Base-by-base conservation (phyloP, 2,113 vertebrate species). In the Australoheros scitulus region DNA sequence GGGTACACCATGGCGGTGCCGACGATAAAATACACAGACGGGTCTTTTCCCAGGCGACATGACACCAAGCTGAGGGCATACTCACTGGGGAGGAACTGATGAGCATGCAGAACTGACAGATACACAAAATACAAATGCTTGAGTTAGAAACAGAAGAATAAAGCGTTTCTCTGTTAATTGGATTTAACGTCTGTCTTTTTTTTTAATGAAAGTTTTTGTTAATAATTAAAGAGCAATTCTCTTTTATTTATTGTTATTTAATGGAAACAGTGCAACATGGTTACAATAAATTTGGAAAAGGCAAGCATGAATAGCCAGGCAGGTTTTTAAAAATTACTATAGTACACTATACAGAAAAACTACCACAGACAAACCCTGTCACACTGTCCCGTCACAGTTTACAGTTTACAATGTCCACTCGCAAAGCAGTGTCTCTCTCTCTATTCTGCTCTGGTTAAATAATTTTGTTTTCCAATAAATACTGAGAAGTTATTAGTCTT, bases 1-100 rank as follows among this genome's bases (percentile, higher is more conserved):
- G 98, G 98, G 89, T 99, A 99, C 9, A 99, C 98, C 98, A 99
- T 99, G 82, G 98, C 98, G 0, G 98, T 99, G 85, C 98, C 98
- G 57, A 99, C 98, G 1, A 99, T 95, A 83, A 99, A 99, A 88
- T 99, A 99, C 1, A 99, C 98, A 20, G 97, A 98, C 0, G 97
- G 97, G 88, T 99, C 98, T 91, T 98, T 97, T 81, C 98, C 98
- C 76, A 99, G 90, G 64, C 97, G 98, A 92, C 98, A 99, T 47
- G 98, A 99, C 65, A 99, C 98, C 94, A 99, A 95, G 94, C 98
- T 99, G 83, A 99, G 97, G 24, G 98, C 97, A 0, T 99, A 99
- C 59, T 99, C 98, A 0, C 97, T 98, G 79, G 97, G 98, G 70
- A 99, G 97, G 85, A 99, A 99, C 94, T 99, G 98, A 93, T 99